phyloP scores from a whole-genome alignment of 1,140 invertebrate genomes.

The Lethocerus indicus region DNA sequence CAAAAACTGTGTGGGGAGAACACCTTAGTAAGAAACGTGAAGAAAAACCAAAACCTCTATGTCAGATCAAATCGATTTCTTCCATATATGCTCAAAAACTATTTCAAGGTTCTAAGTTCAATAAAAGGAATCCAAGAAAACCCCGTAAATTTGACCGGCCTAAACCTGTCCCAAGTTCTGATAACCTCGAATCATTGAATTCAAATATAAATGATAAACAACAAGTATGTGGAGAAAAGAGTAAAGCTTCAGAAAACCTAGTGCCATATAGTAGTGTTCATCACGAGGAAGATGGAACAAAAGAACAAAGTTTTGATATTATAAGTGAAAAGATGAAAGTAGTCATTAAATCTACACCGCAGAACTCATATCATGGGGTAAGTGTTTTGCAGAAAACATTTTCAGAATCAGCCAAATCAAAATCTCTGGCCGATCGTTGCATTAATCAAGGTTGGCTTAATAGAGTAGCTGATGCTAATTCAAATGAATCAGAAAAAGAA shows the following conservation, averaged over 20 bases:
- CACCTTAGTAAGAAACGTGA: slow-evolving; percentile 32
- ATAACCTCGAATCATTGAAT: too few species aligned
- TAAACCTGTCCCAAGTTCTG: slow-evolving; percentile 4
- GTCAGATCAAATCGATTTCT: slow-evolving; percentile 24
- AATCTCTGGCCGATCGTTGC: slow-evolving; percentile 22
- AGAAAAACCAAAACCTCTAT: slow-evolving; percentile 19
- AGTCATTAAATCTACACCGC: slow-evolving; percentile 17
- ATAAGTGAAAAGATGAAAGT: slow-evolving; percentile 21
- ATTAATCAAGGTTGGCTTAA: slow-evolving; percentile 36
- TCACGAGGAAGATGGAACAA: too few species aligned
- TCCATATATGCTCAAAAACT: slow-evolving; percentile 45
- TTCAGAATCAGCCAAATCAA: slow-evolving; percentile 18
- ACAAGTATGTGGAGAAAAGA: too few species aligned
- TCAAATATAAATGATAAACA: too few species aligned
- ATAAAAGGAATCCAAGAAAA: slow-evolving; percentile 58
- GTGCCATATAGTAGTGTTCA: too few species aligned
- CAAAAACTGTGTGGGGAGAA: slow-evolving; percentile 38
- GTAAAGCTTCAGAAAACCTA: too few species aligned
- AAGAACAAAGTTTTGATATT: slow-evolving; percentile 14
- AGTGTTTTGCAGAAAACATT: slow-evolving; percentile 25
- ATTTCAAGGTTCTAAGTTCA: slow-evolving; percentile 45
- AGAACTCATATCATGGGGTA: slow-evolving; percentile 20
- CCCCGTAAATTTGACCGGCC: slow-evolving; percentile 9
- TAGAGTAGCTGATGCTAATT: slow-evolving; percentile 24
- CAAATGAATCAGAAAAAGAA: slow-evolving; percentile 7